A percentile compares a stretch with the other conserved stretches of the same genome.
These are phyloP conservation scores for Drosophila subobscura DNA, from an alignment of 1,140 invertebrate species.

Conservation along the genomic window DNA sequence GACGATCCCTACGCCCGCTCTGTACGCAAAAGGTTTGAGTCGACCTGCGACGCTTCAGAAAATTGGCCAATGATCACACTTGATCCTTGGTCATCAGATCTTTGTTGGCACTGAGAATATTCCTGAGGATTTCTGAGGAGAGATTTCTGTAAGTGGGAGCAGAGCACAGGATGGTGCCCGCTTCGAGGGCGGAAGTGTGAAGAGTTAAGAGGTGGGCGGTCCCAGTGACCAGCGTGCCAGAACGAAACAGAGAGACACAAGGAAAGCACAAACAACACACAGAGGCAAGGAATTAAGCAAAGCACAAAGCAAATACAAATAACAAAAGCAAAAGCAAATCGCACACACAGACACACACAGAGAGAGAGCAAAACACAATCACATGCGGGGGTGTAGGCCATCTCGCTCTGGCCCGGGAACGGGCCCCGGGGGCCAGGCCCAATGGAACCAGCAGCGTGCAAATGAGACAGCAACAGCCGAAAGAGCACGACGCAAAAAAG, in stretches of 20 bases:
- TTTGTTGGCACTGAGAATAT: no score
- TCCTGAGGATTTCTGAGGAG: no score
- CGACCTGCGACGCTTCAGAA: no score
- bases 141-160: no score
- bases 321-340: constrained; percentile 56
- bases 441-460: constrained; percentile 5
- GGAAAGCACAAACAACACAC: constrained; percentile 37
- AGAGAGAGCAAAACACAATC: constrained; percentile 12
- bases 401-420: constrained; percentile 38
- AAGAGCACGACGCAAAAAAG: constrained; percentile 31
- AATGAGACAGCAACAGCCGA: constrained; percentile 50
- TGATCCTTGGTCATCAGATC: no score
- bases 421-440: neutral
- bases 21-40: constrained; percentile 39
- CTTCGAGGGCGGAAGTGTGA: no score
- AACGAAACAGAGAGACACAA: constrained; percentile 54
- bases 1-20: constrained; percentile 8
- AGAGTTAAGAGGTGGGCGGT: no score
- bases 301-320: constrained; percentile 21
- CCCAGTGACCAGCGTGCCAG: no score
- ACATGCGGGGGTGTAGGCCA: constrained; percentile 63
- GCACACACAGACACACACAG: constrained; percentile 43
- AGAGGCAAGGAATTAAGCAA: constrained; percentile 33
- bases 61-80: no score
- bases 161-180: no score